A percentile compares a stretch with the other conserved stretches of the same genome.
phyloP scores from a whole-genome alignment of 2,113 vertebrate genomes.

The Philantomba maxwellii region DNA sequence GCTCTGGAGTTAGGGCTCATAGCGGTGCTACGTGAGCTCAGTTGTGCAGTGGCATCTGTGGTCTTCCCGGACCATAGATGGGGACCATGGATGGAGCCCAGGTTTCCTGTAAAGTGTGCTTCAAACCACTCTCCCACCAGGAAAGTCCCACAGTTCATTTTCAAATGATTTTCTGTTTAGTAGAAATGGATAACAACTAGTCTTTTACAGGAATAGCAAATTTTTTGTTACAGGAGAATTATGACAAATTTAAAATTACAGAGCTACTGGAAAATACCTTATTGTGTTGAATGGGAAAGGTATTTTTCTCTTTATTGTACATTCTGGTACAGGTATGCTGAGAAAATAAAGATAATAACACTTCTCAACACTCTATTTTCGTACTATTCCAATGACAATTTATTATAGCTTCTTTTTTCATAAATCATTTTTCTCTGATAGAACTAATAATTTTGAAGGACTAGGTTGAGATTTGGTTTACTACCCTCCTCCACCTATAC shows the following conservation, averaged over 20 bases:
- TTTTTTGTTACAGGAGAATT: neutral
- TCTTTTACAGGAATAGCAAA: neutral
- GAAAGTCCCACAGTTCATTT: neutral
- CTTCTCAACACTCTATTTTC: neutral
- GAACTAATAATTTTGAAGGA: neutral
- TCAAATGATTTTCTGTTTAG: neutral
- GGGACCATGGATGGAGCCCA: neutral
- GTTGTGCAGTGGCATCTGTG: neutral
- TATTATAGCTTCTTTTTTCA: neutral
- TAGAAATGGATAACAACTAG: neutral
- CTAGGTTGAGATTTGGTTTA: neutral
- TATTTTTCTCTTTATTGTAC: neutral
- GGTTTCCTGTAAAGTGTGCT: neutral
- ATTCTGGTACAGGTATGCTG: neutral
- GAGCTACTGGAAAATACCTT: neutral
- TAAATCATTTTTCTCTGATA: neutral
- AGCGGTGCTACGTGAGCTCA: neutral
- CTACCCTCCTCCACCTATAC: neutral
- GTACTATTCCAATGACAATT: neutral
- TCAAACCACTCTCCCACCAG: neutral
- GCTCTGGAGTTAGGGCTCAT: neutral
- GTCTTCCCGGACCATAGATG: rapidly evolving
- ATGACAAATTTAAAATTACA: neutral
- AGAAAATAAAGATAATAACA: neutral
- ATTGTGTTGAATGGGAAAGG: neutral